A percentile compares a stretch with the other conserved stretches of the same genome.
Conservation (phyloP, 1,140 invertebrate species). For the Ceratitis capitata region DNA sequence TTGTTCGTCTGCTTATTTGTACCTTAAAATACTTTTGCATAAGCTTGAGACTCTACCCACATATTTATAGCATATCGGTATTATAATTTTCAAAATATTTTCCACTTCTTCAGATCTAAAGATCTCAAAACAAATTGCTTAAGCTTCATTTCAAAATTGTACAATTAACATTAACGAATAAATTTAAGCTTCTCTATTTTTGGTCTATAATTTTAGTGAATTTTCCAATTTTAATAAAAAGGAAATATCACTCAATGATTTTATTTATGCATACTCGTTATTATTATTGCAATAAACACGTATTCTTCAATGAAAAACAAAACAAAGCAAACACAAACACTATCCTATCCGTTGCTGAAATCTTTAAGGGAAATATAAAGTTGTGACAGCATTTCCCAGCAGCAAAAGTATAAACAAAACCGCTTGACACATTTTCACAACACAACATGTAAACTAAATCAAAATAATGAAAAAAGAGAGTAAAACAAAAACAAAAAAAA, state of each 20-base stretch:
- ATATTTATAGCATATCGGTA: too few relatives aligned
- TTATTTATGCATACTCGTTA: conserved; percentile 33
- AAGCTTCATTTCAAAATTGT: too few relatives aligned
- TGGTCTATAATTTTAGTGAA: not conserved
- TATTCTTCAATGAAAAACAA: not conserved
- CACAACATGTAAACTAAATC: not conserved
- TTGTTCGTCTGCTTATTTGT: too few relatives aligned
- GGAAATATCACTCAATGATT: not conserved
- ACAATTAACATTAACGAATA: not conserved
- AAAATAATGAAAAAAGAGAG: too few relatives aligned
- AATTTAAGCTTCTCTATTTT: not conserved
- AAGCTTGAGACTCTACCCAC: too few relatives aligned
- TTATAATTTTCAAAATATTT: too few relatives aligned
- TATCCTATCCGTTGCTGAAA: not conserved
- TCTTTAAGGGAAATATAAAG: not conserved
- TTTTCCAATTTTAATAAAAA: not conserved
- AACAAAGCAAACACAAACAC: not conserved
- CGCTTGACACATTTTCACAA: conserved; percentile 6
- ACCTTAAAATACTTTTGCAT: too few relatives aligned
- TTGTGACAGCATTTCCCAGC: conserved; percentile 27
- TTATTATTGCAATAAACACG: conserved; percentile 14
- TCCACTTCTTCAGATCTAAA: too few relatives aligned
- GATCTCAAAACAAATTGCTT: too few relatives aligned
- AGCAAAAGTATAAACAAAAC: too few relatives aligned
- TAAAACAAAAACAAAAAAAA: not conserved